Base-by-base conservation (phyloP, 2,113 vertebrate species). In the Pyxicephalus adspersus region DNA sequence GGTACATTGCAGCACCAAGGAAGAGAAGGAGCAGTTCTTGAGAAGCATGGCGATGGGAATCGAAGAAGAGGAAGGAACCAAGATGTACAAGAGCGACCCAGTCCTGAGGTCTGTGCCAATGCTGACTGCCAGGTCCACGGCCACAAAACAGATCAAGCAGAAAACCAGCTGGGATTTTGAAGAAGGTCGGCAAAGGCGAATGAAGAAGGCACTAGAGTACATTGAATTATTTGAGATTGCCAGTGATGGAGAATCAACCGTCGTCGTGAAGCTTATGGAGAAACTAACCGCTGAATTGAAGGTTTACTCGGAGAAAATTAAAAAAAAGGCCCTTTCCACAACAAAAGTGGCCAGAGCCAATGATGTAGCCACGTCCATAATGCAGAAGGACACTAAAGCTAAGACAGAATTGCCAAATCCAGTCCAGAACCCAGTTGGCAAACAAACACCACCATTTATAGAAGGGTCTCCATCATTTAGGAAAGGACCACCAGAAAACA, bases 21-120 rank as follows among this genome's bases (percentile, higher is more conserved):
- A 78, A 67, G 79, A 81, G 18, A 45, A 20, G 2, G 50, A 16
- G 54, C n/a, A 18, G 16, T 81, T 81, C n/a, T 54, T 81, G 26
- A 73, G 60, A 57, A 58, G 68, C 51, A 81, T 81, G 79, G 79
- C 79, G n/a, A 16, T 81, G n/a, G 79, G 73, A 38, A 73, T 73
- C 25, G 79, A 81, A 52, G 20, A 26, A 17, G 79, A 81, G 15
- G 60, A 73, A 45, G 79, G 79, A 23, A 38, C 60, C 31, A 81
- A 73, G 60, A 81, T 26, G 79, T 74, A 81, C 20, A 73, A 64
- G 79, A n/a, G n/a, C n/a, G n/a, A n/a, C n/a, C n/a, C n/a, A n/a
- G n/a, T n/a, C n/a, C n/a, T n/a, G n/a, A n/a, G n/a, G n/a, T n/a
- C n/a, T n/a, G 34, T 38, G 9, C 34, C 34, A 38, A 38, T 38